Base-by-base conservation (phyloP, 2,797 vertebrate species). In the Centropyge bicolor region DNA sequence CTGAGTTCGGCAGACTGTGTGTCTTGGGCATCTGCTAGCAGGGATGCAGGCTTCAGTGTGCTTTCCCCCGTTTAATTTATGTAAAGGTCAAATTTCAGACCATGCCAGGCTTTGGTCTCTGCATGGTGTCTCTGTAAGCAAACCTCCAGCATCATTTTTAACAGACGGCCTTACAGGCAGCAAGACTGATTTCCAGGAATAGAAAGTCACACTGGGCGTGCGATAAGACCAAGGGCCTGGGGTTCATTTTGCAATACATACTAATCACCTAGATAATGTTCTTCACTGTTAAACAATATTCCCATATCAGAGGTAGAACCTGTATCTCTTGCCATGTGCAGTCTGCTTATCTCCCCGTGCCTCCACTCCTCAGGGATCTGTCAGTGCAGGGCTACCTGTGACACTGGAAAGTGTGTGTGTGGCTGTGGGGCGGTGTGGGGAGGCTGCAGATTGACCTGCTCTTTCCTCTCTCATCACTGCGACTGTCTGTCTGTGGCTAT, bases 251-350 rank as follows among this genome's bases (percentile, higher is more conserved):
- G 78, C 76, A 80, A 79, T 83, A 84, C 87, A 78, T 86, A 77
- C 78, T 86, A 91, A 90, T 89, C 88, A 88, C 77, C 71, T 43
- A 84, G 87, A 90, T 87, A 87, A 86, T 86, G 82, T 86, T 84
- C 78, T 60, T 80, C 66, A 38, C 76, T 80, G 74, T 90, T 85
- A 84, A 89, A 90, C 80, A 89, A 88, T 89, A 82, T 88, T 85
- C 74, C 67, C 72, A 40, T 80, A 89, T 90, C 89, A 83, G 84
- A 78, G 71, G 67, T 76, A 81, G 70, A 77, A 78, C 60, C 78
- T 76, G 57, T 83, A 88, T 88, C 71, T 87, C 60, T 62, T 52
- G 45, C 67, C 70, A 60, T 72, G 66, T 80, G 77, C 78, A 67
- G 81, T 16, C 70, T 75, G 59, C 82, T 91, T 86, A 93, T 93